Evolutionary conservation across 2,113 vertebrate genomes (phyloP).

Genomic region (Periophthalmus modestus): DNA sequence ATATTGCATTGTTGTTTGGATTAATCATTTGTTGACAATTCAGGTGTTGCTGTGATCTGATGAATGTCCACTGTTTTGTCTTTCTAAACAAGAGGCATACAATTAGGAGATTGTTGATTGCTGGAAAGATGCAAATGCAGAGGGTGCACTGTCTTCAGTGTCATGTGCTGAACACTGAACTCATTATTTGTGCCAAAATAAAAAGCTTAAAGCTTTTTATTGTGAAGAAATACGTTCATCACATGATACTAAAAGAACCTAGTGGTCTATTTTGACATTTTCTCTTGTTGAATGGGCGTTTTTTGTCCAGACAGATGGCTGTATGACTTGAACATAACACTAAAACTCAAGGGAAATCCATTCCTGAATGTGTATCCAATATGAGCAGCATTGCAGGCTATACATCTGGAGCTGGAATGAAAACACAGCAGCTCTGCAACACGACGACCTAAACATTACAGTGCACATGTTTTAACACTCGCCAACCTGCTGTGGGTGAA

Average conservation of each 20-base stretch:
- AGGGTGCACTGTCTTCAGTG: not conserved
- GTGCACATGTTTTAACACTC: conserved; percentile 8
- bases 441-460: conserved; percentile 33
- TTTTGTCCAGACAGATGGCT: conserved; percentile 55
- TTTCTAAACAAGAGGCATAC: not conserved
- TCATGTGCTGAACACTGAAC: not conserved
- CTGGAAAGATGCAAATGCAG: not conserved
- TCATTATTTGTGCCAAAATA: too few species aligned
- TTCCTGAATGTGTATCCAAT: conserved; percentile 55
- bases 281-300: conserved; percentile 31
- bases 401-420: conserved; percentile 64
- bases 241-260: not conserved
- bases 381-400: conserved; percentile 37
- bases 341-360: conserved; percentile 54
- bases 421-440: conserved; percentile 49
- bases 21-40: too few species aligned
- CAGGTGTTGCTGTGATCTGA: too few species aligned
- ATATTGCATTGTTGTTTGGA: too few species aligned
- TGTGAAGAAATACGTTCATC: conserved; percentile 1
- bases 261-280: not conserved
- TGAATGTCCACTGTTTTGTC: not conserved
- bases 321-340: conserved; percentile 45
- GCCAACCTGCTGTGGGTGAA: not conserved
- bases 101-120: not conserved
- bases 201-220: not conserved